These are phyloP conservation scores for Glandiceps talaboti DNA, from an alignment of 53 echinoderm and acorn worm species.

Conservation along the genomic window DNA sequence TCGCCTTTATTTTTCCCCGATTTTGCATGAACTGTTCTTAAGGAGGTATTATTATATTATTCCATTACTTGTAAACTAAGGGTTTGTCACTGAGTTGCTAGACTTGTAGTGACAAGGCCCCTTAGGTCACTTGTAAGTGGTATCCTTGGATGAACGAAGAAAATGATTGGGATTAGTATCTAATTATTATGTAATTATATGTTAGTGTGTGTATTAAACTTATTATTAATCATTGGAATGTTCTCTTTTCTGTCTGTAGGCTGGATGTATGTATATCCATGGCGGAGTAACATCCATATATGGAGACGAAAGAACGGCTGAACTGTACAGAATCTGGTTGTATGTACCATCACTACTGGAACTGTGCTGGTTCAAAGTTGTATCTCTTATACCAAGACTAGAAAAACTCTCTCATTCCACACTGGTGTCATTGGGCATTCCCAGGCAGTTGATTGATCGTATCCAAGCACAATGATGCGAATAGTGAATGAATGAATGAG, in stretches of 20 bases:
- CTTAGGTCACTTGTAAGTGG: background rate
- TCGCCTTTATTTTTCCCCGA: no score
- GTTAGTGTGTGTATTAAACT: no score
- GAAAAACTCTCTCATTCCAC: conserved; percentile 4
- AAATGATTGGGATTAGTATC: no score
- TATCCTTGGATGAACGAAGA: background rate
- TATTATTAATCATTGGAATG: no score
- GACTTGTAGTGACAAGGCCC: no score
- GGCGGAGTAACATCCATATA: conserved; percentile 58
- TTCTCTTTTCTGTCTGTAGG: conserved; percentile 34
- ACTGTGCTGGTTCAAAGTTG: conserved; percentile 46
- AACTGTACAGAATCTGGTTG: conserved; percentile 65
- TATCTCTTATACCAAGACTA: conserved; percentile 27
- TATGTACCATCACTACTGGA: conserved; percentile 46
- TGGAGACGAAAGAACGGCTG: conserved; percentile 47
- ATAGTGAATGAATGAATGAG: no score
- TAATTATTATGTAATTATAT: no score
- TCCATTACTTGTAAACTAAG: no score
- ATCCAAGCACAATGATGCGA: background rate
- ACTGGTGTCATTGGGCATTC: conserved; percentile 29
- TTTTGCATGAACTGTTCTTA: no score
- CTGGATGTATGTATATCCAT: conserved; percentile 76
- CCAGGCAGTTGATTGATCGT: conserved; percentile 29
- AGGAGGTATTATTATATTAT: no score
- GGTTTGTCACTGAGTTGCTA: no score